phyloP scores from a whole-genome alignment of 2,888 invertebrate species.

The Hydrotaea cyrtoneurina region DNA sequence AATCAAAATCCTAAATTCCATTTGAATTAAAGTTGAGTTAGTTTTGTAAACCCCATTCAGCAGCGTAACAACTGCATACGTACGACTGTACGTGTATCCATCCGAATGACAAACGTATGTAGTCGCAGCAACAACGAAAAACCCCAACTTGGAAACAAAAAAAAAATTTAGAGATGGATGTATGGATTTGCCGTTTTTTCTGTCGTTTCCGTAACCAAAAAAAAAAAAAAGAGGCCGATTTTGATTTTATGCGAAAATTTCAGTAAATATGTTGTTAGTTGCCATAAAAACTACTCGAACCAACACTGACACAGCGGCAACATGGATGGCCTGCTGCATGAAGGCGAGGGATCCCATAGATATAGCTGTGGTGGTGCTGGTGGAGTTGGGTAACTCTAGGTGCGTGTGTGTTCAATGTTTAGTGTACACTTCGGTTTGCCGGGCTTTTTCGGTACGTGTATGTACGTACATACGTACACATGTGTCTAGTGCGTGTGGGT shows the following conservation, averaged over 20 bases:
- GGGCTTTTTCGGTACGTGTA: background rate
- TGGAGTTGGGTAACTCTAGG: background rate
- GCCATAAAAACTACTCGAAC: conserved; percentile 41
- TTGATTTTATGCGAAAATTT: conserved; percentile 66
- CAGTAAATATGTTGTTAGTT: conserved; percentile 65
- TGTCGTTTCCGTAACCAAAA: conserved; percentile 50
- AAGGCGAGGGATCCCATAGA: background rate
- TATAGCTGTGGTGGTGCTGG: conserved; percentile 11
- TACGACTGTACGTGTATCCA: background rate
- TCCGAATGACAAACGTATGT: conserved; percentile 19
- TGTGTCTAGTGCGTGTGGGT: background rate
- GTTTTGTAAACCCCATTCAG: conserved; percentile 61
- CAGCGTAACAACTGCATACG: conserved; percentile 21
- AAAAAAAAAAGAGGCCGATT: conserved; percentile 55
- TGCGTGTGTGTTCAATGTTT: conserved; percentile 39
- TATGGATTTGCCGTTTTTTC: conserved; percentile 49
- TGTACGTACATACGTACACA: background rate
- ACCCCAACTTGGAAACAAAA: conserved; percentile 43
- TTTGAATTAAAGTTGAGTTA: conserved; percentile 72
- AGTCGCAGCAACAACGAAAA: conserved; percentile 37
- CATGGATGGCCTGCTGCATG: background rate
- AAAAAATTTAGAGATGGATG: conserved; percentile 52
- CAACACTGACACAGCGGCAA: background rate
- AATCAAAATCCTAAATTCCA: conserved; percentile 77
- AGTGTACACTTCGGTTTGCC: conserved; percentile 55